Evolutionary conservation across 2,113 vertebrate genomes (phyloP), one percentile per base, ranked within the genome.

Genomic region (Clinocottus analis): DNA sequence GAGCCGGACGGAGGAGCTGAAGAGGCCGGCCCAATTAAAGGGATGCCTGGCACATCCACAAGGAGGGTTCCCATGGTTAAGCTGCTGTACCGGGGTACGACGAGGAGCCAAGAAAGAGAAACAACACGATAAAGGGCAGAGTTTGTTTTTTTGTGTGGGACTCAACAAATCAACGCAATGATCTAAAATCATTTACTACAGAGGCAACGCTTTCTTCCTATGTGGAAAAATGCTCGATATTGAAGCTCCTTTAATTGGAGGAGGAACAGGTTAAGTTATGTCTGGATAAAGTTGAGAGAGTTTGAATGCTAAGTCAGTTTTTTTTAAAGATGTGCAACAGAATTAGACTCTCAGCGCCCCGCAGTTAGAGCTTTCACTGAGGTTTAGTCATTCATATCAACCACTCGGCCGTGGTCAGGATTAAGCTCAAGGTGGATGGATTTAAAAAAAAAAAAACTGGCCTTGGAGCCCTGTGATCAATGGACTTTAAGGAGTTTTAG

Each of bases 381-480:
- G 72, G 41, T 82, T 86, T 35, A 86, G 82, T 53, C 85, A 86
- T 92, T 94, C 88, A 88, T 87, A 78, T 58, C 67, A 91, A 78
- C 53, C 78, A 82, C 72, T 91, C 59, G 64, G 35, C 89, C 84
- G 87, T 89, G 84, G 82, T 78, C n/a, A 23, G 86, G 90, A 87
- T 93, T 92, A 93, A 93, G 90, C 92, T 75, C 7, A 71, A 84
- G 83, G 83, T 90, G 87, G 77, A 65, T 45, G 62, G 90, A 82
- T 91, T 93, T 92, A 89, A 93, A n/a, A n/a, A n/a, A n/a, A n/a
- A n/a, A n/a, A n/a, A 83, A 87, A 86, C n/a, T n/a, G 62, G 79
- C 39, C 82, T 83, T 53, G 0, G 14, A 19, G 16, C 60, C 59
- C 89, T 75, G 67, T 77, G 85, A 92, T 92, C 90, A 86, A 7